phyloP scores from a whole-genome alignment of 1,140 invertebrate genomes.

The Drosophila ercepeae region DNA sequence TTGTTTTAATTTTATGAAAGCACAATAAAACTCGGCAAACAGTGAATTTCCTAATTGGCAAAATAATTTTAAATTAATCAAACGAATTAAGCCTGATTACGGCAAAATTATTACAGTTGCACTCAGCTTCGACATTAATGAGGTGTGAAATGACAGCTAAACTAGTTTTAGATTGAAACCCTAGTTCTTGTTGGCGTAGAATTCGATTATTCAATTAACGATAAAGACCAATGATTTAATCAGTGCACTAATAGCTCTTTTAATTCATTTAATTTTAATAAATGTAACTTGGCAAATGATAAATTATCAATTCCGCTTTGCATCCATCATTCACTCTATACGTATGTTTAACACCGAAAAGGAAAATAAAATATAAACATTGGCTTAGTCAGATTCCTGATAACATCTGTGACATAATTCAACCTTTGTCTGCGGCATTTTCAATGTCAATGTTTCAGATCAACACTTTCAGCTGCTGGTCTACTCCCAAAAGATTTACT shows the following conservation, averaged over 20 bases:
- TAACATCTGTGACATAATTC: slow-evolving; percentile 16
- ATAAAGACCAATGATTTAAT: slow-evolving; percentile 5
- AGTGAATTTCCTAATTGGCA: slow-evolving; percentile 1
- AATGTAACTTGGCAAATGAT: background rate
- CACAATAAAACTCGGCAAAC: slow-evolving; percentile 7
- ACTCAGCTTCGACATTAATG: slow-evolving; percentile 59
- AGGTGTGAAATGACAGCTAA: slow-evolving; percentile 58
- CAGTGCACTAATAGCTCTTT: background rate
- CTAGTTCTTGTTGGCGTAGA: slow-evolving; percentile 25
- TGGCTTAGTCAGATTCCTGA: slow-evolving; percentile 23
- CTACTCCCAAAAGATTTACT: background rate
- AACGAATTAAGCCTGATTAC: slow-evolving; percentile 24
- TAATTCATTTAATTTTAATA: background rate
- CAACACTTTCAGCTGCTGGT: slow-evolving; percentile 6
- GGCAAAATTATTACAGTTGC: slow-evolving; percentile 23
- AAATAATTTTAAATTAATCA: slow-evolving; percentile 42
- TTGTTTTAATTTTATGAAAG: slow-evolving; percentile 18
- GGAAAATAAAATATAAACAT: slow-evolving; percentile 13
- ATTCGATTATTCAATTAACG: background rate
- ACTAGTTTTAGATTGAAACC: slow-evolving; percentile 54
- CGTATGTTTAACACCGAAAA: background rate
- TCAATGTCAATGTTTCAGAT: slow-evolving; percentile 28
- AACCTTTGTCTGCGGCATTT: slow-evolving; percentile 5
- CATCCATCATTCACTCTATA: background rate
- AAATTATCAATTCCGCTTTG: background rate